Evolutionary conservation across 2,797 vertebrate genomes (phyloP), one percentile per base, ranked within the genome.

Genomic region (Rhinophrynus dorsalis): DNA sequence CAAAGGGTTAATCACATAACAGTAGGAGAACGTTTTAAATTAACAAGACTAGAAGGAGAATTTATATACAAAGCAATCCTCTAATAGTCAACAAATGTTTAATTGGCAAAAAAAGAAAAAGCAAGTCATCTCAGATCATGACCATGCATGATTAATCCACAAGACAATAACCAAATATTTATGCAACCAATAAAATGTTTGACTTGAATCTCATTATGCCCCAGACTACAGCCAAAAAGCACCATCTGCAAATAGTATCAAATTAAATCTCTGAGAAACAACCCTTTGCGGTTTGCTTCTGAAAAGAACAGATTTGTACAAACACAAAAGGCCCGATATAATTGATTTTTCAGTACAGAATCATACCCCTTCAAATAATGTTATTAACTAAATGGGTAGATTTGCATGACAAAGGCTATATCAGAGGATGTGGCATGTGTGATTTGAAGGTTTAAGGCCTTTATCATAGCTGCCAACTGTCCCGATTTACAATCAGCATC

Each of bases 201-300:
- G 37, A 54, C 48, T 69, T 55, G 48, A 69, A 62, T 62, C 67
- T 69, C 58, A 69, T 69, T 62, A 69, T 62, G 67, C 47, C 21
- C 17, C 37, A 3, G 13, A 33, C 24, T 57, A 18, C 13, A 44
- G 58, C 57, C 67, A 61, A 69, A 69, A 44, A 44, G 48, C n/a
- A 37, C 67, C 58, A 69, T 69, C 67, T 69, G 67, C 67, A 69
- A 61, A 69, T 62, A 55, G 55, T 55, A 62, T 69, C 48, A 62
- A 61, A 69, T 69, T 54, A 69, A 45, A 62, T 69, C 26, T 54
- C 37, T 9, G 17, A 11, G 27, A 69, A 69, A 61, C 57, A 51
- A 69, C 18, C 6, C 12, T 50, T 15, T 68, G 47, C 7, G 18
- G 32, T 62, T 61, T 69, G 48, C 48, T 69, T 7, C 47, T 32